Base-by-base conservation (phyloP, 2,888 invertebrate genomes). In the Pollenia griseotomentosa region DNA sequence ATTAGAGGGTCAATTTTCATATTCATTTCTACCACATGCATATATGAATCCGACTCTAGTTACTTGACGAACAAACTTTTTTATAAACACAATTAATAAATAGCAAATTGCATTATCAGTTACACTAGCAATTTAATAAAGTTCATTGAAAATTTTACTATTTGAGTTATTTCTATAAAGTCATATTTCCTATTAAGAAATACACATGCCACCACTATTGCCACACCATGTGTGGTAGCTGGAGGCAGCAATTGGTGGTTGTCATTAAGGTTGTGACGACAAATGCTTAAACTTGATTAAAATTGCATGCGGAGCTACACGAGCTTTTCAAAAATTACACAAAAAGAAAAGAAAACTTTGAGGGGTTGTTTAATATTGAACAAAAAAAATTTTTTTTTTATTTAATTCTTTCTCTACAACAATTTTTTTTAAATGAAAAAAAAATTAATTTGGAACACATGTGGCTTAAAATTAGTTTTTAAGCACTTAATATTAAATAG, bases 191-290 rank as follows among this genome's bases (percentile, higher is more conserved):
- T 14, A 16, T 14, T 2, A 23, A 42, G 9, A 14, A 55, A 81
- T 2, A 59, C 53, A 77, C 53, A 75, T 55, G 48, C 66, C 65
- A 73, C 78, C 73, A 79, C 78, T 74, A 19, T 77, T 79, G 73
- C 86, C 86, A 85, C 71, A 83, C 83, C 86, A 87, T 88, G 81
- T 88, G 89, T 88, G 89, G 89, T 83, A 70, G 89, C 89, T 88
- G 44, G 61, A 78, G 88, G 89, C 85, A 78, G 59, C 88, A 87
- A 87, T 89, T 89, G 88, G 89, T 88, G 89, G 89, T 88, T 85
- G 88, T 84, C 79, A 68, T 83, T 70, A 55, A 82, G 82, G 55
- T 61, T 73, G 68, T 83, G 55, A 84, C 77, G n/a, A 75, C 42
- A 79, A 85, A 71, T 79, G 59, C 61, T 70, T 46, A 77, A 75